Evolutionary conservation across 2,888 invertebrate genomes (phyloP).

Genomic region (Tethea ocularis): DNA sequence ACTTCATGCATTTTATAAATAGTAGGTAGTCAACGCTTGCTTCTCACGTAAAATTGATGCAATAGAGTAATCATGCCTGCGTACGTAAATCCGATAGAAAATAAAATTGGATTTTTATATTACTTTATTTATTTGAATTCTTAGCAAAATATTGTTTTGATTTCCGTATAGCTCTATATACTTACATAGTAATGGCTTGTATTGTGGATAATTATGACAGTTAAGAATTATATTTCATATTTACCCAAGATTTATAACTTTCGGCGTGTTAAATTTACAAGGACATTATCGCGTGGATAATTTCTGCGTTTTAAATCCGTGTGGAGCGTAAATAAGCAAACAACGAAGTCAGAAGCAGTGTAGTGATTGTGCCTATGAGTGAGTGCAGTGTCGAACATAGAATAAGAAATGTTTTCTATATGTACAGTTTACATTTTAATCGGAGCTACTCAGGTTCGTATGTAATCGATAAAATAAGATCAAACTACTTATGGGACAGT

Average conservation of each 20-base stretch:
- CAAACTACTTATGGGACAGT: conserved; percentile 15
- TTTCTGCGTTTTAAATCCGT: conserved; percentile 55
- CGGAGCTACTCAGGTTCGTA: conserved; percentile 53
- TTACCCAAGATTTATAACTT: conserved; percentile 41
- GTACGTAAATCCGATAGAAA: background rate
- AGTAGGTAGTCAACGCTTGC: background rate
- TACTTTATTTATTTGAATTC: background rate
- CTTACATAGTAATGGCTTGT: conserved; percentile 14
- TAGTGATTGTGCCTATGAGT: conserved; percentile 39
- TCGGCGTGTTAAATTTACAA: conserved; percentile 54
- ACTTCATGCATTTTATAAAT: background rate
- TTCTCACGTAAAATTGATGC: background rate
- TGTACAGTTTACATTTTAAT: conserved; percentile 23
- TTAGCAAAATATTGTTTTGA: background rate
- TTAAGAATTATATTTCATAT: conserved; percentile 27
- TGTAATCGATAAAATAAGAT: conserved; percentile 14
- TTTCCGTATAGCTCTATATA: conserved; percentile 12
- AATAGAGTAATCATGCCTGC: background rate
- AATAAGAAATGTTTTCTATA: conserved; percentile 38
- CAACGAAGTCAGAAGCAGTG: conserved; percentile 48
- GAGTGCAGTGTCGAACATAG: conserved; percentile 31
- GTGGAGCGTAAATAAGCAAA: conserved; percentile 55
- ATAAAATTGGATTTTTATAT: background rate
- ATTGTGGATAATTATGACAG: conserved; percentile 22
- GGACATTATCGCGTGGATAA: conserved; percentile 72